Base-by-base conservation (phyloP, 2,888 invertebrate species). In the Boloria selene region DNA sequence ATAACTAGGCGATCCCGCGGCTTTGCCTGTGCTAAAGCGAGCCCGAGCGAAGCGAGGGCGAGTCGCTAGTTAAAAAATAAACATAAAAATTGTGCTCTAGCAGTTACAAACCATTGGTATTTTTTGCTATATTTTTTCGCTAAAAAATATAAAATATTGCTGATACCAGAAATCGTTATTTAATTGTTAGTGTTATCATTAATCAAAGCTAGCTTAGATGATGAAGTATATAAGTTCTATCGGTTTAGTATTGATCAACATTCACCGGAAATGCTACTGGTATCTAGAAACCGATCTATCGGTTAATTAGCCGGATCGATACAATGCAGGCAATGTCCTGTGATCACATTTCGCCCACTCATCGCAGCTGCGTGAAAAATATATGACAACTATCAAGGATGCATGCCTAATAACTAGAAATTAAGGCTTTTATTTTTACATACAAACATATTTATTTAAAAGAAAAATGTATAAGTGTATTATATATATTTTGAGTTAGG, bases 191-290 rank as follows among this genome's bases (percentile, higher is more conserved):
- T 54, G 56, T 69, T 83, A 85, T 83, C 86, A 83, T 85, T 84
- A 85, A 88, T 87, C 86, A 88, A 84, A 87, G 86, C 81, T 83
- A 83, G 81, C n/a, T 78, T 77, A 79, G 78, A 80, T 71, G 77
- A 73, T 79, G 74, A 80, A 78, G 78, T 79, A 74, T 10, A 4
- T 53, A 18, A 22, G 14, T 22, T 56, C 18, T 81, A 82, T 73
- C 80, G 74, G 76, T 81, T 86, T 87, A 85, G 87, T 89, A 88
- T 88, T 86, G 88, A 87, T 82, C 85, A 88, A 87, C 89, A 84
- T 84, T 85, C 88, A 83, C 91, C 90, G 92, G 92, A 92, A 91
- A 88, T 77, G 90, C 88, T 87, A 86, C 89, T 79, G 88, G 84
- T 86, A 92, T 91, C 91, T 85, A 85, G 80, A 80, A 74, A 75